Evolutionary conservation across 2,888 invertebrate genomes (phyloP), one percentile per base, ranked within the genome.

Genomic region (Agrenia bidenticulata): DNA sequence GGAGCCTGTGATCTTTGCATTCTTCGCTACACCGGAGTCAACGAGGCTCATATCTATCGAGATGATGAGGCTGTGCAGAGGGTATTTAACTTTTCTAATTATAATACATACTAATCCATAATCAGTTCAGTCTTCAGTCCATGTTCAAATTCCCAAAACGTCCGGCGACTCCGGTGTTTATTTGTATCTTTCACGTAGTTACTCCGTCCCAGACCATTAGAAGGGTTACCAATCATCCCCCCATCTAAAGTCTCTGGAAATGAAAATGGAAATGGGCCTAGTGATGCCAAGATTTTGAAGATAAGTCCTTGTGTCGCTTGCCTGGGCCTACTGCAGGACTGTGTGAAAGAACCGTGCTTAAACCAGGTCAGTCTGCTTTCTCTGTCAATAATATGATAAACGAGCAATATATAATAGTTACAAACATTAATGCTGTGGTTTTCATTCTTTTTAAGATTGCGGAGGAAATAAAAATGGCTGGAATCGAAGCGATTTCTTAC

Each of bases 1-100:
- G 87, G 87, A 0, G 88, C 88, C 74, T 90, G 90, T 76, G 82
- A 84, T 59, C 81, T 84, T 13, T 90, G 90, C 76, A 85, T 86
- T 72, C 79, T 89, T 62, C 83, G 90, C n/a, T 88, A 86, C 78
- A 77, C 87, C 27, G 87, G 87, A 54, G 81, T 85, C 2, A 84
- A 83, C 74, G 83, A 81, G 64, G 82, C 85, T 0, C 81, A 81
- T 45, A 82, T 83, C 57, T 88, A 85, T 76, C 81, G 82, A 63
- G 80, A 86, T 75, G 78, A 83, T 23, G 82, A 80, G 63, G 82
- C 80, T 61, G 80, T 84, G 17, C 71, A 78, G 72, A 81, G 83
- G 79, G 87, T 87, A 80, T 77, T 81, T 27, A n/a, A n/a, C n/a
- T n/a, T n/a, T 19, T 2, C 15, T 15, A 51, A 15, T 39, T 15